These are phyloP conservation scores for Procambarus virginalis DNA, from an alignment of 1,140 invertebrate genomes.

Conservation along the genomic window DNA sequence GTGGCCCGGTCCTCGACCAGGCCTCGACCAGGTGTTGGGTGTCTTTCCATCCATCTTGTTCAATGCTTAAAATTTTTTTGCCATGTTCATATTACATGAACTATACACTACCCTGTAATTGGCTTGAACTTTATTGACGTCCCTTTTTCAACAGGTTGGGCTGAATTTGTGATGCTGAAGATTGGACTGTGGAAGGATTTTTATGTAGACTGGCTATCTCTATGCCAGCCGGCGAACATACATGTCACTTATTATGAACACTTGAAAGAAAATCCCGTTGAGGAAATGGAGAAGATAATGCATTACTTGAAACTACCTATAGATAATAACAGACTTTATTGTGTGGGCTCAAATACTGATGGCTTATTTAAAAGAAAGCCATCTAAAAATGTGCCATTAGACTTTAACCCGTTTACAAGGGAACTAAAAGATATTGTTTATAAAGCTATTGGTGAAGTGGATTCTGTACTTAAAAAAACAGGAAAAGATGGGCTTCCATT, in stretches of 20 bases:
- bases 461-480: neutral
- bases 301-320: slow-evolving; percentile 39
- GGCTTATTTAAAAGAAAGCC: slow-evolving; percentile 65
- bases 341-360: slow-evolving; percentile 49
- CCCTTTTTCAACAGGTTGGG: slow-evolving; percentile 62
- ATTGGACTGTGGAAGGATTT: slow-evolving; percentile 66
- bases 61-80: too few species aligned
- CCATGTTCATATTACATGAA: too few species aligned
- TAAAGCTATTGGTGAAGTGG: slow-evolving; percentile 34
- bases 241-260: slow-evolving; percentile 66
- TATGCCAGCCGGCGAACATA: slow-evolving; percentile 15
- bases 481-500: slow-evolving; percentile 39
- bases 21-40: too few species aligned
- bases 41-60: too few species aligned
- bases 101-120: too few species aligned
- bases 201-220: slow-evolving; percentile 68
- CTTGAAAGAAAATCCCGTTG: slow-evolving; percentile 42
- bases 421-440: slow-evolving; percentile 51
- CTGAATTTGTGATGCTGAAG: slow-evolving; percentile 65
- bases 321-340: slow-evolving; percentile 46
- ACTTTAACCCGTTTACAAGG: slow-evolving; percentile 53
- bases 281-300: slow-evolving; percentile 54
- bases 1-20: too few species aligned
- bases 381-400: slow-evolving; percentile 26
- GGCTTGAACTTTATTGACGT: too few species aligned